A percentile compares a stretch with the other conserved stretches of the same genome.
These are phyloP conservation scores for Opisthograptis luteolata DNA, from an alignment of 2,888 invertebrate species.

Conservation along the genomic window DNA sequence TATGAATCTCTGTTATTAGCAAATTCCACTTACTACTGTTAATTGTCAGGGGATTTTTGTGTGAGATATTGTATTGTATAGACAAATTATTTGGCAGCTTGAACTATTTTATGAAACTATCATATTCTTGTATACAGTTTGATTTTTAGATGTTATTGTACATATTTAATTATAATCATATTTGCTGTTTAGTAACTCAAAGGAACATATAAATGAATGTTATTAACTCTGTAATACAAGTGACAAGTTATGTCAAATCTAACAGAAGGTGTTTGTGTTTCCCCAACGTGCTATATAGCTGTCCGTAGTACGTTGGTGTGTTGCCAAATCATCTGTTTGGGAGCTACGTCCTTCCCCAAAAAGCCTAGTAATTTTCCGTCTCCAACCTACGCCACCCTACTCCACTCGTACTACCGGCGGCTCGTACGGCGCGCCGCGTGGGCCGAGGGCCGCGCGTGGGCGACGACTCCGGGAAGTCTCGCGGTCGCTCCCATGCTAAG, in stretches of 20 bases:
- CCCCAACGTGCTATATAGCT: too few species aligned
- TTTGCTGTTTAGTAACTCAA: too few species aligned
- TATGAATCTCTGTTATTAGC: background rate
- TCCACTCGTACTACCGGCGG: background rate
- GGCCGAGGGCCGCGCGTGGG: constrained; percentile 3
- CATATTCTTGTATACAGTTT: too few species aligned
- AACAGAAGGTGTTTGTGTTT: too few species aligned
- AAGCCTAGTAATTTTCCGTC: background rate
- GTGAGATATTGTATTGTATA: background rate
- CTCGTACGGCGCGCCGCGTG: constrained; percentile 1
- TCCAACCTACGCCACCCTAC: background rate
- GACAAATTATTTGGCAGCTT: too few species aligned
- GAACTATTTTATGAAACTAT: too few species aligned
- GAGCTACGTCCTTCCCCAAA: background rate
- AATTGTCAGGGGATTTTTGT: background rate
- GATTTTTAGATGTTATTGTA: too few species aligned
- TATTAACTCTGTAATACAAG: too few species aligned
- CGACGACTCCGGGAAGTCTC: constrained; percentile 24
- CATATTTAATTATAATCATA: too few species aligned
- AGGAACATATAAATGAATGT: too few species aligned
- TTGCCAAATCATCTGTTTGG: background rate
- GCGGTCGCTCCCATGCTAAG: background rate
- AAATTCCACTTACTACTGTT: background rate
- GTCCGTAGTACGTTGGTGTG: too few species aligned
- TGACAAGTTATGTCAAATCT: too few species aligned